These are phyloP conservation scores for Lasiurus cinereus DNA, from an alignment of 2,113 vertebrate genomes.

Conservation along the genomic window DNA sequence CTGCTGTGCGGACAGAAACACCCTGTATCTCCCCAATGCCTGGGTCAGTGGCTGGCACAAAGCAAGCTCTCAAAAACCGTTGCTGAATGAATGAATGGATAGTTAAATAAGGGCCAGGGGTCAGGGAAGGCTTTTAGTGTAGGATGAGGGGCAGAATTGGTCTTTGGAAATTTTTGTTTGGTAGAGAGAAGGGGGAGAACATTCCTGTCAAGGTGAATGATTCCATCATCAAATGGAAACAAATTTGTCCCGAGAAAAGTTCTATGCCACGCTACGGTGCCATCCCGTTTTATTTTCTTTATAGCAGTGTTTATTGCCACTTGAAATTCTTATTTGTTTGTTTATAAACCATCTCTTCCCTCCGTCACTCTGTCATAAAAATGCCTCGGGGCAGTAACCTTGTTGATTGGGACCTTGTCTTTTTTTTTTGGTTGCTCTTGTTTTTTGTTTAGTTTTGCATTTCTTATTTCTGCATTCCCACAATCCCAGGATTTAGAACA, in stretches of 20 bases:
- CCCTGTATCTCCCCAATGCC: neutral
- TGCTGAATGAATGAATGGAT: neutral
- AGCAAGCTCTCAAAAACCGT: neutral
- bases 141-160: neutral
- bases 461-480: neutral
- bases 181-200: neutral
- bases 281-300: neutral
- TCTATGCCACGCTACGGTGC: neutral
- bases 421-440: neutral
- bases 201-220: neutral
- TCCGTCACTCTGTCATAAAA: neutral
- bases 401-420: neutral
- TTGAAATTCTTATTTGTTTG: neutral
- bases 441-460: neutral
- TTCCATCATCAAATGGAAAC: neutral
- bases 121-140: neutral
- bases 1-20: neutral
- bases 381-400: neutral
- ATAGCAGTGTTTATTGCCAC: fast-evolving
- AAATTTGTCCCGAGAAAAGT: neutral
- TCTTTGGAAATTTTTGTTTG: neutral
- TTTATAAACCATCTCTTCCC: neutral
- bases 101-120: neutral
- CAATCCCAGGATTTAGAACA: neutral
- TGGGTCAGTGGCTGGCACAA: neutral